Conservation (phyloP, 2,888 invertebrate genomes). For the Xestobium rufovillosum region DNA sequence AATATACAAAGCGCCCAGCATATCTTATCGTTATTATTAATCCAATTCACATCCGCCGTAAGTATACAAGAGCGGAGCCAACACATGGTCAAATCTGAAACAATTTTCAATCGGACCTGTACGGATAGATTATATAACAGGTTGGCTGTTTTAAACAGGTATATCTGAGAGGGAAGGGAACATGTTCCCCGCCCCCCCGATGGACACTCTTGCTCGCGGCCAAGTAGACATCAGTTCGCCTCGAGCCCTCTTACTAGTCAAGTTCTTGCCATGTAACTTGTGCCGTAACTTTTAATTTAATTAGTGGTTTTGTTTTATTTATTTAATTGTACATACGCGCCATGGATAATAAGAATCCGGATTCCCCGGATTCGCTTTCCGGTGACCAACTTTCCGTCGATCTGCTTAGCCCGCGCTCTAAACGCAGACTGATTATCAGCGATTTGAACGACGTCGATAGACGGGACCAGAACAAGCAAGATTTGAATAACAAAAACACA, state of each 20-base stretch:
- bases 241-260: constrained; percentile 40
- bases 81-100: too few relatives aligned
- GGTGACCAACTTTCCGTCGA: constrained; percentile 42
- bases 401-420: constrained; percentile 36
- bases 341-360: constrained; percentile 41
- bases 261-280: constrained; percentile 34
- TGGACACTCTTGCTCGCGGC: constrained; percentile 41
- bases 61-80: too few relatives aligned
- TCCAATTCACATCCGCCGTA: too few relatives aligned
- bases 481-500: constrained; percentile 31
- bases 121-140: constrained; percentile 36
- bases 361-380: constrained; percentile 41
- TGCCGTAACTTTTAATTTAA: constrained; percentile 34
- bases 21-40: too few relatives aligned
- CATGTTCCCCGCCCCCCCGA: constrained; percentile 29
- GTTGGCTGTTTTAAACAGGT: constrained; percentile 34
- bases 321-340: too few relatives aligned
- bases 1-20: too few relatives aligned
- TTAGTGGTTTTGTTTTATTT: constrained; percentile 25
- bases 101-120: constrained; percentile 24
- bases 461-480: constrained; percentile 30
- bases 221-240: constrained; percentile 41
- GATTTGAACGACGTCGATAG: constrained; percentile 27
- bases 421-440: constrained; percentile 33
- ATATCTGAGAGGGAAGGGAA: constrained; percentile 24